Evolutionary conservation across 2,797 vertebrate genomes (phyloP), one percentile per base, ranked within the genome.

Genomic region (Anguilla megastoma): DNA sequence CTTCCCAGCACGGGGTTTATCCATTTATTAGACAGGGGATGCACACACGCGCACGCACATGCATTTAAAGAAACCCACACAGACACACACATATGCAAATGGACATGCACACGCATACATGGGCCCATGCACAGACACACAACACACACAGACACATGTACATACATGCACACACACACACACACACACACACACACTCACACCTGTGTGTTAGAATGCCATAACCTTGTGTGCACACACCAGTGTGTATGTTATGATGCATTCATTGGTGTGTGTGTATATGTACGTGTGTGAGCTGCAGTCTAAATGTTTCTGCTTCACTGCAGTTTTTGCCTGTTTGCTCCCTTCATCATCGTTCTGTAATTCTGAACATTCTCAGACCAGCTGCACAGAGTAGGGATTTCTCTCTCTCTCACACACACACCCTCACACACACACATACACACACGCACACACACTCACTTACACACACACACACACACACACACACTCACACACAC

Each of bases 31-130:
- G 76, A 36, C 60, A 54, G 16, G 30, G 52, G 60, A 52, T 24
- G 21, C 85, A 76, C 45, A 74, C 9, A 84, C 8, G 87, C 60
- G 27, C 1, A 12, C 1, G 85, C 90, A 4, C 14, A 76, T 16
- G 16, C 56, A 27, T 9, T 3, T 9, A 69, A 71, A 9, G 24
- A 71, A 5, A 71, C 66, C 10, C 24, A n/a, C 24, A 66, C 63
- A 66, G 4, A 24, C 21, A n/a, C 91, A 90, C 89, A 0, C 85
- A 90, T 86, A 86, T 58, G 89, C 69, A 33, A 1, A 8, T 2
- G 27, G 9, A 5, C 69, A 14, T 1, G 33, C 69, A 74, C 69
- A 74, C 69, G n/a, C 5, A 52, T 18, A 87, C 58, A 60, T 4
- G 16, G 3, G 86, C 90, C 6, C 30, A 74, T 33, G 14, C 48